Base-by-base conservation (phyloP, 2,113 vertebrate genomes). In the Dascyllus trimaculatus region DNA sequence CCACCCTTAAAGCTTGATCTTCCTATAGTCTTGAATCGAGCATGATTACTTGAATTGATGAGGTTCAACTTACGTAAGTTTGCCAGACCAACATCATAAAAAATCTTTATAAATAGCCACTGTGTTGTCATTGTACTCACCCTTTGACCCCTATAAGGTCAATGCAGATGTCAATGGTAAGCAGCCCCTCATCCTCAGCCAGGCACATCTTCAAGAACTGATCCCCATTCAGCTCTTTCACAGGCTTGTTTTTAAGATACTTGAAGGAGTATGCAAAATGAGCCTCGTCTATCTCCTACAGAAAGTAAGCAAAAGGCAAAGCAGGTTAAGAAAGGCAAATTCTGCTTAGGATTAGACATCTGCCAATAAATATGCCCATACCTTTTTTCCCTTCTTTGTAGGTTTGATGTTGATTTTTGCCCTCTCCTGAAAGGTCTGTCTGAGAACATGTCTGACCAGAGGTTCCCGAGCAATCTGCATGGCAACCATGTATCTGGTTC, bases 341-440 rank as follows among this genome's bases (percentile, higher is more conserved):
- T 32, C 2, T 24, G 7, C 26, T 52, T 26, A 0, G 0, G 13
- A 48, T 35, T 5, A 57, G 4, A 25, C 25, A 2, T 17, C 19
- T 57, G 15, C 11, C 2, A 70, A 21, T 53, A 48, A 58, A 49
- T 18, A 7, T 17, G n/a, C 15, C 18, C 22, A 72, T 90, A 98
- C 98, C 96, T 99, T 99, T 91, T 97, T 98, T 81, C 98, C 98
- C 88, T 99, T 99, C 90, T 99, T 99, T 58, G 97, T 97, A 4
- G 98, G 98, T 49, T 94, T 95, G 91, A 97, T 97, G 90, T 99
- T 99, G 89, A 99, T 94, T 89, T 99, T 99, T 61, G 97, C 98
- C 88, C 98, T 94, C 73, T 99, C 98, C 88, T 99, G 98, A 87
- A 99, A 99, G 43, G 98, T 99, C 64, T 99, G 98, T 26, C 98